Evolutionary conservation across 2,797 vertebrate species (phyloP).

Genomic region (Hemibagrus guttatus): DNA sequence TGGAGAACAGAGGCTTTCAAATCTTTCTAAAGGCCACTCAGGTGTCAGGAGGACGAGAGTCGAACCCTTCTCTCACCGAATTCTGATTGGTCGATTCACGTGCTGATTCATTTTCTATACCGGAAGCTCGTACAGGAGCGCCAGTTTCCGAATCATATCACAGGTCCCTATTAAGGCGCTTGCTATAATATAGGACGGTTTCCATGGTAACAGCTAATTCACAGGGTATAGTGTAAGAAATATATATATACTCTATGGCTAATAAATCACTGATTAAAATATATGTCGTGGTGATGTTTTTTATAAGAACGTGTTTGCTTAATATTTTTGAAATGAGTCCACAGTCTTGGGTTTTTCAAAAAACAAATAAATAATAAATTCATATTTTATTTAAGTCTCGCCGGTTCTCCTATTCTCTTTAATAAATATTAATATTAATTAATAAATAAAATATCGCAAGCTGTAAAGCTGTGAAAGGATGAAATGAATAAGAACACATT

Average conservation of each 20-base stretch:
- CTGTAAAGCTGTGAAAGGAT: background rate
- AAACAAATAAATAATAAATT: too few relatives aligned
- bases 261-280: background rate
- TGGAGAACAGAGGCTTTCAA: conserved; percentile 67
- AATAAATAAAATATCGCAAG: background rate
- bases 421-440: too few relatives aligned
- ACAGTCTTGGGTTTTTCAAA: too few relatives aligned
- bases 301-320: background rate
- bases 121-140: background rate
- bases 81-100: background rate
- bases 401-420: too few relatives aligned
- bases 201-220: background rate
- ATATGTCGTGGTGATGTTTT: background rate
- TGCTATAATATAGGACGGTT: background rate
- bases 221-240: background rate
- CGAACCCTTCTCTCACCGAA: background rate
- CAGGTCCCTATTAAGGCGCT: background rate
- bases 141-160: background rate
- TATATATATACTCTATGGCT: too few relatives aligned
- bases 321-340: background rate
- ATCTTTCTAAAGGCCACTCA: conserved; percentile 65
- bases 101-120: too few relatives aligned
- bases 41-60: conserved; percentile 61
- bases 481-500: background rate
- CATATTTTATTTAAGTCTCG: too few relatives aligned